phyloP scores from a whole-genome alignment of 1,140 invertebrate species.

The Popillia japonica region DNA sequence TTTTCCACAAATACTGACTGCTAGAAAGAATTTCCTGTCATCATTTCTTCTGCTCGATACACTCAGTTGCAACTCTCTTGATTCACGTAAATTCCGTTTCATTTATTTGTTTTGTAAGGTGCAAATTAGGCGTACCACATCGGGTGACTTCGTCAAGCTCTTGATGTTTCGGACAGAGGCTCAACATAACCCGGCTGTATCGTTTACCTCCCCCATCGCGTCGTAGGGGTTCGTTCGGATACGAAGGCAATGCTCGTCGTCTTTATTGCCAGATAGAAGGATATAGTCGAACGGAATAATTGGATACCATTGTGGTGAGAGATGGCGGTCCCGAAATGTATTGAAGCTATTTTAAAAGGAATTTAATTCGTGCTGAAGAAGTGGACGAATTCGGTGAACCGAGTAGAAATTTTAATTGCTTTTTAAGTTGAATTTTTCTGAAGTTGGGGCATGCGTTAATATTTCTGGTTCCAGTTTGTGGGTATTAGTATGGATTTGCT shows the following conservation, averaged over 20 bases:
- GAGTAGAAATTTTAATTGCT: constrained; percentile 36
- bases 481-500: not conserved
- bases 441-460: not conserved
- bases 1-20: too few relatives aligned
- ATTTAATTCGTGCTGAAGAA: constrained; percentile 21
- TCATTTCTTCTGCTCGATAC: too few relatives aligned
- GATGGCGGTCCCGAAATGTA: constrained; percentile 25
- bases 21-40: too few relatives aligned
- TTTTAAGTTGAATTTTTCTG: constrained; percentile 30
- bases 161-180: not conserved
- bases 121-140: not conserved
- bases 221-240: not conserved
- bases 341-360: constrained; percentile 36
- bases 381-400: constrained; percentile 10
- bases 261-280: not conserved
- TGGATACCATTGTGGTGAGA: constrained; percentile 36
- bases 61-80: not conserved
- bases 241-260: constrained; percentile 1
- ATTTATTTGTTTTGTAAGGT: constrained; percentile 17
- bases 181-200: not conserved
- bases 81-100: not conserved
- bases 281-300: constrained; percentile 29
- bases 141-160: not conserved
- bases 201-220: not conserved
- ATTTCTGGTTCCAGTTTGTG: not conserved